Evolutionary conservation across 2,113 vertebrate species (phyloP).

Genomic region (Triplophysa dalaica): DNA sequence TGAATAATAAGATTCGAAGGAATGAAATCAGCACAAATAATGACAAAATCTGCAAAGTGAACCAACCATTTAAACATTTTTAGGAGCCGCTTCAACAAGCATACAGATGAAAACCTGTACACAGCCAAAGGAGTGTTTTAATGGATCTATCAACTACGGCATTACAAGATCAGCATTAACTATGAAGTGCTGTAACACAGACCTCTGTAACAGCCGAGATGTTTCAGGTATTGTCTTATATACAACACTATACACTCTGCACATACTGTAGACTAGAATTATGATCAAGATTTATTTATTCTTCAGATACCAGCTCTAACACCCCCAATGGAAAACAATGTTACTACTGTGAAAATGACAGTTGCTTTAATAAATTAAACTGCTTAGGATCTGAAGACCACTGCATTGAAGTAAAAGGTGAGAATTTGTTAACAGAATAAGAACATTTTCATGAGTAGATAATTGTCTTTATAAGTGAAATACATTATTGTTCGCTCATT

Average conservation of each 20-base stretch:
- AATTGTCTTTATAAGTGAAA: background rate
- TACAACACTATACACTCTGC: background rate
- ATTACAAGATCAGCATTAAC: fast-evolving
- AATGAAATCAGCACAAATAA: no score
- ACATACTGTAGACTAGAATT: no score
- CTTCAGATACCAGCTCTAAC: background rate
- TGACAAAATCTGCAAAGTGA: no score
- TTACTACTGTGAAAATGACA: conserved; percentile 39
- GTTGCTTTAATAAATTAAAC: conserved; percentile 37
- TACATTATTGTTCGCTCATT: background rate
- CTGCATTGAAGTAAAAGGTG: conserved; percentile 36
- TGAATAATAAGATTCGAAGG: no score
- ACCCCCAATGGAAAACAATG: conserved; percentile 55
- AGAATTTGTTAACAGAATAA: background rate
- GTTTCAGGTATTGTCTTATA: conserved; percentile 4
- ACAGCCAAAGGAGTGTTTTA: background rate
- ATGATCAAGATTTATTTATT: background rate
- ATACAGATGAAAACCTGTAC: background rate
- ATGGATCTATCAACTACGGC: background rate
- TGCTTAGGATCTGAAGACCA: conserved; percentile 57
- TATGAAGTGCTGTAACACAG: background rate
- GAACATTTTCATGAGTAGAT: no score
- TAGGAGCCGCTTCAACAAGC: no score
- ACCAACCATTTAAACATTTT: no score
- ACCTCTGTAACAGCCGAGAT: background rate